These are phyloP conservation scores for Psilopogon haemacephalus DNA, from an alignment of 2,113 vertebrate species.

Conservation along the genomic window DNA sequence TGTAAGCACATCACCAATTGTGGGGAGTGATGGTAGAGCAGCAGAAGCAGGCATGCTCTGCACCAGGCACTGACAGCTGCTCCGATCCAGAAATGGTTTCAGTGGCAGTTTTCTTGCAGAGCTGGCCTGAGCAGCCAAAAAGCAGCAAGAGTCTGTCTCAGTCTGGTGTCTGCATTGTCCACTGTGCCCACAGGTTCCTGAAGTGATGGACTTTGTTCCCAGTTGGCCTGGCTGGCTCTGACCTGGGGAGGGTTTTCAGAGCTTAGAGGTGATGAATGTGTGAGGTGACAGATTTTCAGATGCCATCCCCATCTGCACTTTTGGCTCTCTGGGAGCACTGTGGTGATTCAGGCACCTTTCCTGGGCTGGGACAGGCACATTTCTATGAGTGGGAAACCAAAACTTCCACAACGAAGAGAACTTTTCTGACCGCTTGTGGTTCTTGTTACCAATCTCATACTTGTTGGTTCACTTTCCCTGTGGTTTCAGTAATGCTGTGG, in stretches of 20 bases:
- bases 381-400: neutral
- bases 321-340: neutral
- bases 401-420: neutral
- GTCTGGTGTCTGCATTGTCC: neutral
- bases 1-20: constrained; percentile 74
- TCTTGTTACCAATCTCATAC: neutral
- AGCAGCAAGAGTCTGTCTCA: neutral
- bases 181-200: constrained; percentile 4
- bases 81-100: neutral
- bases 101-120: neutral
- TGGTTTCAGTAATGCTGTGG: constrained; percentile 17
- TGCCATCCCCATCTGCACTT: neutral
- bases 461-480: neutral
- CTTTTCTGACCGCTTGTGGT: neutral
- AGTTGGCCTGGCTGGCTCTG: neutral
- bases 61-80: neutral
- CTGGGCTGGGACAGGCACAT: neutral
- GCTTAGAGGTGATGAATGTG: neutral
- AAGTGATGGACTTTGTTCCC: neutral
- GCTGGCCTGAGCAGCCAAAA: neutral
- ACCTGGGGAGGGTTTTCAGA: neutral
- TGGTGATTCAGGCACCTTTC: neutral
- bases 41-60: neutral
- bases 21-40: neutral
- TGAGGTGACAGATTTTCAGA: constrained; percentile 22